Base-by-base conservation (phyloP, 2,113 vertebrate species). In the Phoxinus phoxinus region DNA sequence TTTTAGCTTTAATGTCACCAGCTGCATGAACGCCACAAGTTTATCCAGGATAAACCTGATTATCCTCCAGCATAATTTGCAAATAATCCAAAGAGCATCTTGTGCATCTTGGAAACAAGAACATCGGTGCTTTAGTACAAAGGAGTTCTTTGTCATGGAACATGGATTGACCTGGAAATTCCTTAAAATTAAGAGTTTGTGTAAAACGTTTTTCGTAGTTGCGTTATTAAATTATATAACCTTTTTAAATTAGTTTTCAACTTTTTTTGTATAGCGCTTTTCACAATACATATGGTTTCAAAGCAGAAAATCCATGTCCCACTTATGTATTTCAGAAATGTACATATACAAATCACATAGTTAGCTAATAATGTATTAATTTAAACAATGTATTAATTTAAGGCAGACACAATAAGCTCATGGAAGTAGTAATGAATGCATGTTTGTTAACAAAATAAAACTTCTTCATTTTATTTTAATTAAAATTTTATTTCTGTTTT, bases 21-120 rank as follows among this genome's bases (percentile, higher is more conserved):
- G 69, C 37, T 72, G 21, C 35, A 72, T 6, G 69, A 72, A 72
- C 2, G 17, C 59, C 25, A 69, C 65, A 67, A n/a, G 69, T n/a
- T 72, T 35, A 3, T 69, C 17, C 21, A 35, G n/a, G n/a, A n/a
- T n/a, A 17, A 32, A 65, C 0, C 15, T 6, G 2, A 63, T 61
- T n/a, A 65, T 65, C 27, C 63, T 65, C 13, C 63, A 65, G 65
- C 65, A 69, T 32, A 27, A 67, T 67, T 65, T 56, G 53, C 53
- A 23, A 19, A 56, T 56, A 56, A 56, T 56, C 53, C 53, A 19
- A 59, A n/a, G 23, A 56, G 51, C 59, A 25, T 61, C 59, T 25
- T 25, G 51, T 56, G 51, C n/a, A n/a, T n/a, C 51, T 56, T 61
- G 59, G 3, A 61, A 25, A 61, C 11, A 61, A 61, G 59, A 61